A percentile compares a stretch with the other conserved stretches of the same genome.
Conservation (phyloP, 2,797 vertebrate species). For the Kryptopterus vitreolus region DNA sequence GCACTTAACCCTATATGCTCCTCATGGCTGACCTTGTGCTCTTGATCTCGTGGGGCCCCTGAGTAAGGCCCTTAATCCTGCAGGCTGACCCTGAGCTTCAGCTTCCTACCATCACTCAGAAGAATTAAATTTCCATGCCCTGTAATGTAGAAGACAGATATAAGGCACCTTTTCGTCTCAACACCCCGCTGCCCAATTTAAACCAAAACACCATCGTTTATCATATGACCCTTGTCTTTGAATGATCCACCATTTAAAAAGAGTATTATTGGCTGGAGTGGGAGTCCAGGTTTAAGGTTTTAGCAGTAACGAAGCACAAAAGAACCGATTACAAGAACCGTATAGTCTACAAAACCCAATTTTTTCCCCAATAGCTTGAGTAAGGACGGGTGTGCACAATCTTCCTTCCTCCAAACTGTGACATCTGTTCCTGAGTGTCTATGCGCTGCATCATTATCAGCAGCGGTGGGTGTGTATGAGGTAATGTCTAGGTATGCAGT, state of each 20-base stretch:
- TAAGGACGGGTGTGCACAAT: neutral
- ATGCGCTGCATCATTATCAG: slow-evolving; percentile 9
- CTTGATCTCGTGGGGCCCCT: no score
- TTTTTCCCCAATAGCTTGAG: neutral
- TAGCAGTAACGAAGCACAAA: neutral
- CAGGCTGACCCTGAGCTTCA: no score
- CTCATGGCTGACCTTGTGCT: no score
- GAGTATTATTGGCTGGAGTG: neutral
- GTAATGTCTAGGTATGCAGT: slow-evolving; percentile 6
- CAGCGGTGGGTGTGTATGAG: slow-evolving; percentile 1
- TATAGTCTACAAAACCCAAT: neutral
- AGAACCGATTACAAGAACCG: neutral
- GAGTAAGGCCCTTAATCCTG: no score
- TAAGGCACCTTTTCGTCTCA: no score
- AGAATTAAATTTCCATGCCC: no score
- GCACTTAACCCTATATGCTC: no score
- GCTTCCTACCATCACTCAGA: no score
- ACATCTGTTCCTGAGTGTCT: neutral
- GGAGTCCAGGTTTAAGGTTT: neutral
- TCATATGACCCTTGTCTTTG: no score
- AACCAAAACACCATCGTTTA: no score
- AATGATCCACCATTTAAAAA: neutral
- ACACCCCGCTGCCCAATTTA: no score
- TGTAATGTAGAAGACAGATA: no score
- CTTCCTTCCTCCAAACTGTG: neutral